Evolutionary conservation across 2,113 vertebrate genomes (phyloP).

Genomic region (Camelus bactrianus): DNA sequence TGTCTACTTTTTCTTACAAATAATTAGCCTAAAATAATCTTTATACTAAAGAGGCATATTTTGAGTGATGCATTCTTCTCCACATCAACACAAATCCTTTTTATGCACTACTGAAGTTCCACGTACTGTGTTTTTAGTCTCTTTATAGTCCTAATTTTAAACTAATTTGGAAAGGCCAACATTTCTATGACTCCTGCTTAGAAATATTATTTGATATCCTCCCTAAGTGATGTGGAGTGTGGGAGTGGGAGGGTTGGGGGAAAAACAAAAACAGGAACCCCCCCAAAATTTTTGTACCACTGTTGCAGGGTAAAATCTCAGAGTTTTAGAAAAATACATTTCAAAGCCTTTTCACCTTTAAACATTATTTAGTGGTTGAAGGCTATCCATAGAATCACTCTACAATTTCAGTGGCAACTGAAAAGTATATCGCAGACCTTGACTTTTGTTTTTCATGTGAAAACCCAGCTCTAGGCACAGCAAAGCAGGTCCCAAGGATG

Average conservation of each 20-base stretch:
- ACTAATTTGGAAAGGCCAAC: not conserved
- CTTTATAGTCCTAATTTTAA: not conserved
- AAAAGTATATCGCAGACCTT: constrained; percentile 71
- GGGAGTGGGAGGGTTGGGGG: not conserved
- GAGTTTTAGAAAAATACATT: constrained; percentile 56
- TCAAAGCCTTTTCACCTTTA: constrained; percentile 65
- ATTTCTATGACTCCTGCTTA: not conserved
- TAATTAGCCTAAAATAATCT: not conserved
- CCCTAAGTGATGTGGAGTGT: not conserved
- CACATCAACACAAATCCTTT: not conserved
- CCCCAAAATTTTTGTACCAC: not conserved
- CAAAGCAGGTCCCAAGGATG: constrained; percentile 77
- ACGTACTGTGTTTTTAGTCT: not conserved
- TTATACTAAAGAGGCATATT: not conserved
- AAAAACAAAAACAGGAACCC: not conserved
- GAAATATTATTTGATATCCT: not conserved
- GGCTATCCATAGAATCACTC: constrained; percentile 39
- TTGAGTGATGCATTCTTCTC: not conserved
- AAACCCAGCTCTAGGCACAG: constrained; percentile 71
- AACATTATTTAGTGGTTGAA: constrained; percentile 64
- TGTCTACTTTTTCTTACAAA: not conserved
- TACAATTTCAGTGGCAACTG: constrained; percentile 68
- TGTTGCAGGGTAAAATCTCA: constrained; percentile 46
- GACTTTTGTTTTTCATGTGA: constrained; percentile 58
- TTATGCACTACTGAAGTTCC: not conserved